Conservation (phyloP, 2,888 invertebrate genomes). For the Mechanitis mazaeus region DNA sequence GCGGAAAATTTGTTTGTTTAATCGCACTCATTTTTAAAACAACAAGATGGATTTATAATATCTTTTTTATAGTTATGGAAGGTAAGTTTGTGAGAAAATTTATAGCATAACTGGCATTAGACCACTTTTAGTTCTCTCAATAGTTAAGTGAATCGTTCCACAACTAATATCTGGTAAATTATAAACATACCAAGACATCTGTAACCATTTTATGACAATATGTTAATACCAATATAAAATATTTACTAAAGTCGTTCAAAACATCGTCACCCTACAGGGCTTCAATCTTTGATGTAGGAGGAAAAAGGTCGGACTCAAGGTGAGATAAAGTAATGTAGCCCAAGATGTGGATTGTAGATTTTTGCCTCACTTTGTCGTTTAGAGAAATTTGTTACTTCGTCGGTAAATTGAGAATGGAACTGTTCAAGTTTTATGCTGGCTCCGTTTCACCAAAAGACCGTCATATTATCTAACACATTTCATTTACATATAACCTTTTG, state of each 20-base stretch:
- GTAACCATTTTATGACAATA: too few relatives aligned
- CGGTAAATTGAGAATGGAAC: conserved; percentile 14
- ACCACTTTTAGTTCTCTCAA: too few relatives aligned
- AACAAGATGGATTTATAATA: too few relatives aligned
- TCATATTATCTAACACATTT: conserved; percentile 22
- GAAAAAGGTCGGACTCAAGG: conserved; percentile 35
- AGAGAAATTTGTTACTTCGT: conserved; percentile 24
- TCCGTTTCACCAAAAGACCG: conserved; percentile 2
- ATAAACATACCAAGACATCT: too few relatives aligned
- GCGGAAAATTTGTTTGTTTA: too few relatives aligned
- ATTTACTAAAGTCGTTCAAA: neutral
- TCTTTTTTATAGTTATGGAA: too few relatives aligned
- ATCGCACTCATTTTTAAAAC: too few relatives aligned
- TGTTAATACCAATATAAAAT: neutral
- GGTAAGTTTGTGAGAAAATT: too few relatives aligned
- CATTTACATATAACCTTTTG: neutral
- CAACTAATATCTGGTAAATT: too few relatives aligned
- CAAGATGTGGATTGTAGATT: conserved; percentile 26
- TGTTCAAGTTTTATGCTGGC: conserved; percentile 8
- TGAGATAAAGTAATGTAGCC: conserved; percentile 40
- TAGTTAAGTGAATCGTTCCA: too few relatives aligned
- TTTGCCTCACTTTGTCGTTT: conserved; percentile 25
- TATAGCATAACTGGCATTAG: too few relatives aligned
- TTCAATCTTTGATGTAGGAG: conserved; percentile 49
- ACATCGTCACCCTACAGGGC: conserved; percentile 22